Conservation (phyloP, 2,797 vertebrate genomes). For the Hapalemur alaotrensis region DNA sequence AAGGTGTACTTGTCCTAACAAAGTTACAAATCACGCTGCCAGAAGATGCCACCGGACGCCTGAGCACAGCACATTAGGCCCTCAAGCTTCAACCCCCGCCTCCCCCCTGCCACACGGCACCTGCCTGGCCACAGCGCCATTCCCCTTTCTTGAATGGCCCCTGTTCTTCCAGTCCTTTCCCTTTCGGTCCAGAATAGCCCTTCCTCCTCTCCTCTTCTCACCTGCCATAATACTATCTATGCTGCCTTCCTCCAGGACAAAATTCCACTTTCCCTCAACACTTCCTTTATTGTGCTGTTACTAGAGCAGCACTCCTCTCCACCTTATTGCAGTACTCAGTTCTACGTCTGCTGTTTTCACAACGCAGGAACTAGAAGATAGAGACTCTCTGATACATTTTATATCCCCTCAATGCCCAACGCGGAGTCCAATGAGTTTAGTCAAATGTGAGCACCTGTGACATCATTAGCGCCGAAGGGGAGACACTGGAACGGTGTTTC, state of each 20-base stretch:
- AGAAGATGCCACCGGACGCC: neutral
- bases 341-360: neutral
- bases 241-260: neutral
- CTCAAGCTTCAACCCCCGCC: neutral
- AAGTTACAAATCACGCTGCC: neutral
- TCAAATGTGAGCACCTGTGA: neutral
- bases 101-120: no score
- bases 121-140: neutral
- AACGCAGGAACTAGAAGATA: neutral
- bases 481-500: neutral
- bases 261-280: neutral
- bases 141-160: no score
- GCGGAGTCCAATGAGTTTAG: neutral
- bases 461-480: neutral
- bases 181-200: neutral
- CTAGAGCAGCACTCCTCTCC: neutral
- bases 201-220: neutral
- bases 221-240: neutral
- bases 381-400: neutral
- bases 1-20: neutral
- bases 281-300: neutral
- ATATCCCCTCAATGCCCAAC: neutral
- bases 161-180: neutral
- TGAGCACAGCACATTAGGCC: fast-evolving
- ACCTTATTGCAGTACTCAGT: neutral